A percentile compares a stretch with the other conserved stretches of the same genome.
phyloP scores from a whole-genome alignment of 1,140 invertebrate genomes.

The Tetragonula clypearis region DNA sequence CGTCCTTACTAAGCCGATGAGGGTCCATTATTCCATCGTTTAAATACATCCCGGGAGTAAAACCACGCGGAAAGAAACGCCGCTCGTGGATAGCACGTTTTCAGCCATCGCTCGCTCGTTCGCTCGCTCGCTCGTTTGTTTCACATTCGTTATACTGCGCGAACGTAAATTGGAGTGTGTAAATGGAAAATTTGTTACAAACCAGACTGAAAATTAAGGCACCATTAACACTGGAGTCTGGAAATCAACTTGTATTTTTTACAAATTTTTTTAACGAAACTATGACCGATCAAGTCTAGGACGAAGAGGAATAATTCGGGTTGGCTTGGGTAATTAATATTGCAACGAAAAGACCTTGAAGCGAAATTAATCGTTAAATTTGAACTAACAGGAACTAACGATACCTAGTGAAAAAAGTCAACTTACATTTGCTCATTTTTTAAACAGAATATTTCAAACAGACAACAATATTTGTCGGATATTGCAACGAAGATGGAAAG shows the following conservation, averaged over 20 bases:
- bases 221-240: not conserved
- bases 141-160: constrained; percentile 15
- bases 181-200: not conserved
- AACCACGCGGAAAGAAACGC: not conserved
- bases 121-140: not conserved
- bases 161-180: constrained; percentile 4
- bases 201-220: too few relatives aligned
- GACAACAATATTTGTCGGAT: not conserved
- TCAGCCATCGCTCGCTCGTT: not conserved
- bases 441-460: too few relatives aligned
- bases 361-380: too few relatives aligned
- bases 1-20: constrained; percentile 16
- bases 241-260: not conserved
- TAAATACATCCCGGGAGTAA: constrained; percentile 18
- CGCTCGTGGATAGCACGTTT: constrained; percentile 17
- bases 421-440: too few relatives aligned
- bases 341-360: too few relatives aligned
- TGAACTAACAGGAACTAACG: too few relatives aligned
- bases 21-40: constrained; percentile 31
- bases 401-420: too few relatives aligned
- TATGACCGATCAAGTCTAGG: too few relatives aligned
- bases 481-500: not conserved
- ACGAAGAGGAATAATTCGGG: too few relatives aligned
- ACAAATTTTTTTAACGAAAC: too few relatives aligned
- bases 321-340: too few relatives aligned